phyloP scores from a whole-genome alignment of 2,888 invertebrate genomes.

The Drosophila quinaria region DNA sequence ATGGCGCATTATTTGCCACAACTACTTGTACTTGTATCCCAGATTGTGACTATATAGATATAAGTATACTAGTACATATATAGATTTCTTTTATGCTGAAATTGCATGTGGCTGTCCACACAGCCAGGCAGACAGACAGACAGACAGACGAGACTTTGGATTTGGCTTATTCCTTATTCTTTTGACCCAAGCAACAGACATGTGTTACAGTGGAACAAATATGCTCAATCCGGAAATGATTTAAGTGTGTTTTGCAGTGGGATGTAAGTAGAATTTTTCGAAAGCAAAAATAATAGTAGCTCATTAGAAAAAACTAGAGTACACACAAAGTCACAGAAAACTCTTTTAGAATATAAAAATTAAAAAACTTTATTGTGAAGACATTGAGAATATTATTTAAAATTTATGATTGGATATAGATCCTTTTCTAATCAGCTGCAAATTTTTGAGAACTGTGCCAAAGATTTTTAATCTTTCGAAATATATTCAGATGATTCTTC shows the following conservation, averaged over 20 bases:
- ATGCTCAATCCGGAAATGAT: neutral
- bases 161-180: constrained; percentile 25
- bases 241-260: neutral
- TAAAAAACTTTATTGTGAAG: too few species aligned
- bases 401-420: too few species aligned
- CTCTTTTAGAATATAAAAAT: too few species aligned
- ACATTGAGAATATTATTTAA: too few species aligned
- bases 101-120: constrained; percentile 28
- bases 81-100: neutral
- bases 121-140: neutral
- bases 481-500: too few species aligned
- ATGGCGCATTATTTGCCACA: constrained; percentile 39
- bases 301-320: too few species aligned
- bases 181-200: constrained; percentile 40
- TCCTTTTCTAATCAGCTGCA: too few species aligned
- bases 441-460: too few species aligned
- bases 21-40: constrained; percentile 10
- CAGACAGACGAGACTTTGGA: constrained; percentile 24
- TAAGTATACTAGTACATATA: constrained; percentile 23
- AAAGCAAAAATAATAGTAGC: too few species aligned
- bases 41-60: neutral
- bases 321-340: too few species aligned
- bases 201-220: constrained; percentile 29
- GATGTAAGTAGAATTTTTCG: neutral
- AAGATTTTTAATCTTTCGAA: too few species aligned